Evolutionary conservation across 2,797 vertebrate species (phyloP).

Genomic region (Enteromius anoplus): DNA sequence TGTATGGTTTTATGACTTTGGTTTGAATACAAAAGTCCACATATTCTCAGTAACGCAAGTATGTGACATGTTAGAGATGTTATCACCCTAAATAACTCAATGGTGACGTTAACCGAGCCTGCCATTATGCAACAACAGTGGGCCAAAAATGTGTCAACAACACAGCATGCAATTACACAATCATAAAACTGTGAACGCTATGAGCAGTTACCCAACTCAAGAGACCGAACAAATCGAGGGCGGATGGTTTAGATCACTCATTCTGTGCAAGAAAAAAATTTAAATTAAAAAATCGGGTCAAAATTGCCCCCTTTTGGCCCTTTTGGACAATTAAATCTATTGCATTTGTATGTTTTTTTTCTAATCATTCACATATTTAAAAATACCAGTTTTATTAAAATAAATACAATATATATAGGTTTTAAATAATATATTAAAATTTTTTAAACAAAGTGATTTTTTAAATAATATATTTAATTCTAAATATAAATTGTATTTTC

Average conservation of each 20-base stretch:
- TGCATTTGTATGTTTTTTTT: background rate
- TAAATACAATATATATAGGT: background rate
- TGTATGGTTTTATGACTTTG: background rate
- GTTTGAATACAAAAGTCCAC: conserved; percentile 7
- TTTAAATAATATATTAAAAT: background rate
- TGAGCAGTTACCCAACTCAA: background rate
- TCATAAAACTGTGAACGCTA: conserved; percentile 22
- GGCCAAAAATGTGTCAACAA: conserved; percentile 34
- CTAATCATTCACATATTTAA: no score
- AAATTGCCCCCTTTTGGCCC: background rate
- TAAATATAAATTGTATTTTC: no score
- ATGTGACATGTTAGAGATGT: background rate
- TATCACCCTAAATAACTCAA: background rate
- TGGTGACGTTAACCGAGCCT: conserved; percentile 3
- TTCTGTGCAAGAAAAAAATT: background rate
- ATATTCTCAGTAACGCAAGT: background rate
- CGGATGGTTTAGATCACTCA: background rate
- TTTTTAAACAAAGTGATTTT: no score
- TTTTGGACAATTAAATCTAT: background rate
- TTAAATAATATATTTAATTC: no score
- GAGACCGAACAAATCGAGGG: background rate
- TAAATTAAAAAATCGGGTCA: background rate
- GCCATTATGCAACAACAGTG: conserved; percentile 21
- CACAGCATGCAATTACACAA: conserved; percentile 30
- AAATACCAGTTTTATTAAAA: background rate